A percentile compares a stretch with the other conserved stretches of the same genome.
Evolutionary conservation across 2,797 vertebrate genomes (phyloP).

Genomic region (Notamacropus eugenii): DNA sequence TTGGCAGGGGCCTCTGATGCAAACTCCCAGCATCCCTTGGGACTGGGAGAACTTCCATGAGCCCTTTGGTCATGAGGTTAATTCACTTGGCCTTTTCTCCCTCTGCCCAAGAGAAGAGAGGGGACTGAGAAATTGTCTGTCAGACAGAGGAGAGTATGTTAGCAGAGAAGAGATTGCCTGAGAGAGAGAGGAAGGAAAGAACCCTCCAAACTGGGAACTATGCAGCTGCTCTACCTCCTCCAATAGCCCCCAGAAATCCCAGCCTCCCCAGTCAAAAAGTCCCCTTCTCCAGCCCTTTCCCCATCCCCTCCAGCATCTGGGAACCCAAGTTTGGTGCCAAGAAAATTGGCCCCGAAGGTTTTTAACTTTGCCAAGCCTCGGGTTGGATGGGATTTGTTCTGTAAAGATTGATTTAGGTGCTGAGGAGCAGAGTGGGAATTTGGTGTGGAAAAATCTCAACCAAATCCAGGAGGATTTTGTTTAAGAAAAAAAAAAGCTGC

Average conservation of each 20-base stretch:
- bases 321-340: background rate
- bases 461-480: constrained; percentile 54
- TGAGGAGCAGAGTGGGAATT: constrained; percentile 78
- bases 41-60: background rate
- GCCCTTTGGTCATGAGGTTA: background rate
- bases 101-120: background rate
- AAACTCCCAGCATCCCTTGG: fast-evolving
- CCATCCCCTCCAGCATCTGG: background rate
- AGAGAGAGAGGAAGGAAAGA: background rate
- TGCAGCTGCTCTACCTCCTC: background rate
- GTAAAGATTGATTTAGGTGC: constrained; percentile 78
- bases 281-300: background rate
- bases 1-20: background rate
- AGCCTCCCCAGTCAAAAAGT: background rate
- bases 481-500: constrained; percentile 43
- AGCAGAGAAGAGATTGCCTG: background rate
- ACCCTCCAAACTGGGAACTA: too few species aligned
- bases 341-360: constrained; percentile 61
- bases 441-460: constrained; percentile 65
- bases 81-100: background rate
- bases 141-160: background rate
- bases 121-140: background rate
- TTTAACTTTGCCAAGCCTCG: constrained; percentile 77
- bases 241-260: background rate
- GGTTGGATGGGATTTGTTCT: constrained; percentile 72